A percentile compares a stretch with the other conserved stretches of the same genome.
phyloP scores from a whole-genome alignment of 2,888 invertebrate species.

The Tetragnatha montana region DNA sequence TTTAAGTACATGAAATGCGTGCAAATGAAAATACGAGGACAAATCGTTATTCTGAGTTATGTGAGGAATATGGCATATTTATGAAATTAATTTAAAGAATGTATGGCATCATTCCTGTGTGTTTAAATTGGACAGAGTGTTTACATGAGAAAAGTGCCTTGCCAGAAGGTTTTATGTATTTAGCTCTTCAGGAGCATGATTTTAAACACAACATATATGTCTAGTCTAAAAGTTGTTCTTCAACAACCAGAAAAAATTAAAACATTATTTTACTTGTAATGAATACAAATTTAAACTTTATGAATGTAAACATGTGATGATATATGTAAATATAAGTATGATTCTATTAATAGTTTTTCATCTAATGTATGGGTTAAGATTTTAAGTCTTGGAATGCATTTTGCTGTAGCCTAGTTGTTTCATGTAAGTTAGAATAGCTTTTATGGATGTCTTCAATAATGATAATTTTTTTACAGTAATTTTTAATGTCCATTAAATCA shows the following conservation, averaged over 20 bases:
- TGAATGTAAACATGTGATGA: conserved; percentile 26
- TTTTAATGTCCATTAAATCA: no score
- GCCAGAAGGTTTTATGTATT: conserved; percentile 56
- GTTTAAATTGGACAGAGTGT: conserved; percentile 53
- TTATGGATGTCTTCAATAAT: neutral
- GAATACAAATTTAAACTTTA: conserved; percentile 44
- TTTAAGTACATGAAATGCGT: conserved; percentile 41
- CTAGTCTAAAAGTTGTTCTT: conserved; percentile 24
- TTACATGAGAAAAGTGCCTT: conserved; percentile 57
- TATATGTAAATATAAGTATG: conserved; percentile 18
- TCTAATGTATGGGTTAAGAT: neutral
- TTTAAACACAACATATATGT: conserved; percentile 34
- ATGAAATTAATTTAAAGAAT: conserved; percentile 21
- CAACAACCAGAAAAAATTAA: conserved; percentile 27
- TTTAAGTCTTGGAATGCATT: neutral
- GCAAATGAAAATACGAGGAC: conserved; percentile 19
- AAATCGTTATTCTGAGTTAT: conserved; percentile 12
- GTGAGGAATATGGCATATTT: neutral
- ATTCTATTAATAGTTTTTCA: neutral
- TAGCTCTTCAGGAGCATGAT: conserved; percentile 43
- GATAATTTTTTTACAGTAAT: no score
- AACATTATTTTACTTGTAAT: conserved; percentile 46
- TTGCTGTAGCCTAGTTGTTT: neutral
- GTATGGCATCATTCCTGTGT: conserved; percentile 47
- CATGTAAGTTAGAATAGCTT: neutral